Evolutionary conservation across 2,888 invertebrate species (phyloP), one percentile per base, ranked within the genome.

Genomic region (Metallyticus violacea): DNA sequence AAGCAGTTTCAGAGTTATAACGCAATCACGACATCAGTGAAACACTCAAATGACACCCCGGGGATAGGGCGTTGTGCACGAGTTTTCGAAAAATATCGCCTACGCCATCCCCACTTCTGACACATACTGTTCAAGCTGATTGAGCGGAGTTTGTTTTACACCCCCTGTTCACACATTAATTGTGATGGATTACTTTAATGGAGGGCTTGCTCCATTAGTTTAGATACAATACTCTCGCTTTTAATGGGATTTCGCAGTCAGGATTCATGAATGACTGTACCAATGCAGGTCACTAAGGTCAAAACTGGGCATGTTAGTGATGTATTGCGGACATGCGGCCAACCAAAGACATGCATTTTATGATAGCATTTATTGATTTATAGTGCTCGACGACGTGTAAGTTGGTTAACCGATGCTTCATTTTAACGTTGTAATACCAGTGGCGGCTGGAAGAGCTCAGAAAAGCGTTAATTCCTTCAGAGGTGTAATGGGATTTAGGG

Each of bases 141-240:
- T 62, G 40, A 62, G 40, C 9, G 15, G 40, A 3, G 40, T 62
- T 40, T 76, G 76, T 76, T 76, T 27, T 81, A 81, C 26, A 40
- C 25, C 81, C 7, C 40, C 40, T 81, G 40, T 29, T 81, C 40
- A 7, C 25, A 22, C 82, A 76, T 76, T 82, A 82, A 82, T 82
- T 62, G 82, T 82, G 82, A 82, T 76, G 82, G 30, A 82, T 82
- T 27, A 26, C 82, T 76, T 82, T 82, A 29, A 81, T 81, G 40
- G 40, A 76, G 26, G 27, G 40, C 7, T 1, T 27, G 76, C 22
- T 9, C 82, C 82, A 82, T 82, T 82, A 82, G 7, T 29, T 76
- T 27, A 27, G 76, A 22, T 25, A 26, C 82, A 62, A 26, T 82
- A 62, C 40, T 62, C 40, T 15, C 40, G 40, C 7, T 7, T 62